A percentile compares a stretch with the other conserved stretches of the same genome.
phyloP scores from a whole-genome alignment of 2,888 invertebrate species.

The Cacoxenus indagator region DNA sequence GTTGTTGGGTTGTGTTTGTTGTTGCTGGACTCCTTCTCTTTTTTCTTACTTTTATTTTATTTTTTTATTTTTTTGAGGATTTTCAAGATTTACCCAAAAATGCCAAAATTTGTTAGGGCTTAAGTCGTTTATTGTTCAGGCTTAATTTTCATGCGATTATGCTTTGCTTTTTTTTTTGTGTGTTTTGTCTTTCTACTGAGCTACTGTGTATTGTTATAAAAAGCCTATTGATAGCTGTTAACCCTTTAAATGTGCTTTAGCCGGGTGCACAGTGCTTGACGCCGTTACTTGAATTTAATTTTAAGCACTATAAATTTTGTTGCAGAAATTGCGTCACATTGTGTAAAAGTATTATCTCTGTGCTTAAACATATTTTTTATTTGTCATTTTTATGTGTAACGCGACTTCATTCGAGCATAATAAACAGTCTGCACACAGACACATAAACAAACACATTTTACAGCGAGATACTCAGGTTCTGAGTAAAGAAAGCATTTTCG shows the following conservation, averaged over 20 bases:
- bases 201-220: constrained; percentile 29
- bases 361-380: not conserved
- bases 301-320: not conserved
- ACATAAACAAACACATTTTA: not conserved
- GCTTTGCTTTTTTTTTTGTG: constrained; percentile 1
- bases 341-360: not conserved
- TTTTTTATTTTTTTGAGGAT: not conserved
- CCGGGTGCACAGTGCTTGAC: constrained; percentile 26
- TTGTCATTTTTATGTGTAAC: not conserved
- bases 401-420: not conserved
- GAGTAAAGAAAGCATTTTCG: too few relatives aligned
- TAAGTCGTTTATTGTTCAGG: constrained; percentile 37
- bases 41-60: not conserved
- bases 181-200: not conserved
- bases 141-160: constrained; percentile 38
- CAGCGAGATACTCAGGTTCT: not conserved
- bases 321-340: not conserved
- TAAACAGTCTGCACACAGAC: not conserved
- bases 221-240: constrained; percentile 42
- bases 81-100: not conserved
- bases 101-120: constrained; percentile 29
- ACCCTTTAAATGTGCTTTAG: constrained; percentile 35
- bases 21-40: too few relatives aligned
- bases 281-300: not conserved
- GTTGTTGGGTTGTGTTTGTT: too few relatives aligned